Evolutionary conservation across 2,113 vertebrate species (phyloP).

Genomic region (Tiliqua scincoides): DNA sequence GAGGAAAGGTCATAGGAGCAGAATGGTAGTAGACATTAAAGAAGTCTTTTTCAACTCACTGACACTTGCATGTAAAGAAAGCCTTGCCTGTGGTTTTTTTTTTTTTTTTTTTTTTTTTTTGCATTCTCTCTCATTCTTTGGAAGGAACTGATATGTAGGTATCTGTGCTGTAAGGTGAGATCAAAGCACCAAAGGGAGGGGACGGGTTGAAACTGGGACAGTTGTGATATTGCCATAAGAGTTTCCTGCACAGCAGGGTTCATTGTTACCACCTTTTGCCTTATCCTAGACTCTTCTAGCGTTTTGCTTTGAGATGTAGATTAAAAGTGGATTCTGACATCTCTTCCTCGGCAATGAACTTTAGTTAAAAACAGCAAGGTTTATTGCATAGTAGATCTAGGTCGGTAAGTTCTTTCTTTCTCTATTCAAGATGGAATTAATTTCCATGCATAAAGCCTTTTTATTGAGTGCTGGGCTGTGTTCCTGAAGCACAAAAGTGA

Average conservation of each 20-base stretch:
- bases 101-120: not conserved
- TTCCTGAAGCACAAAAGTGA: not conserved
- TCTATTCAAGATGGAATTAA: not conserved
- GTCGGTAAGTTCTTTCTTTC: not conserved
- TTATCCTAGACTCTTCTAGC: not conserved
- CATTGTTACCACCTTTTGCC: not conserved
- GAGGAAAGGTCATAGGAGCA: not conserved
- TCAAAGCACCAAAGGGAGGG: not conserved
- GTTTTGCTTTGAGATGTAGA: conserved; percentile 5
- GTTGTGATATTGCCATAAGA: not conserved
- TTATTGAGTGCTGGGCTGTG: not conserved
- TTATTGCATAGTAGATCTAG: not conserved
- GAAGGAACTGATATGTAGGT: not conserved
- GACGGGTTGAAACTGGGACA: not conserved
- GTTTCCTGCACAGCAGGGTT: not conserved
- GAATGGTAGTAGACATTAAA: not conserved
- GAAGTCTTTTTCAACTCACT: not conserved
- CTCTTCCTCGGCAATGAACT: not conserved
- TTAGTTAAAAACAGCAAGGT: conserved; percentile 2
- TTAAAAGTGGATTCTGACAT: not conserved
- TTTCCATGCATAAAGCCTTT: not conserved
- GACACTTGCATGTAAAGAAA: not conserved
- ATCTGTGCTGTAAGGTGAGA: not conserved
- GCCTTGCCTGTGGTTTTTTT: not conserved
- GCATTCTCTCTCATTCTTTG: not conserved